Evolutionary conservation across 2,797 vertebrate genomes (phyloP).

Genomic region (Lithobates sylvaticus): DNA sequence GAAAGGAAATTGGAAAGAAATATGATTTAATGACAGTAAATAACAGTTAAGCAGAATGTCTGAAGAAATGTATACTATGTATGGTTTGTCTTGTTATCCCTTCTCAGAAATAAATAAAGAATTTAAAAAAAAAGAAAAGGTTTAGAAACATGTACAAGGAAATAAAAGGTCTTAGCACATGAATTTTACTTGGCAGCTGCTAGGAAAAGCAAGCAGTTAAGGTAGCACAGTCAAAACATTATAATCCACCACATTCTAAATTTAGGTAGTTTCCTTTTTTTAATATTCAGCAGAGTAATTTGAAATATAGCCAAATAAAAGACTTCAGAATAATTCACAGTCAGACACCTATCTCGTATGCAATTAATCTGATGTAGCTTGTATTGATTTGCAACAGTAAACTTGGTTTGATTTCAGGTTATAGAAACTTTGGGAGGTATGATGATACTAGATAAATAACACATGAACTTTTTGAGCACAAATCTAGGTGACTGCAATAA

Average conservation of each 20-base stretch:
- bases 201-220: slow-evolving; percentile 21
- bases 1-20: too few relatives aligned
- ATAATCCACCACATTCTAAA: neutral
- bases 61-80: too few relatives aligned
- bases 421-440: neutral
- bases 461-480: neutral
- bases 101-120: too few relatives aligned
- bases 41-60: too few relatives aligned
- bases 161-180: slow-evolving; percentile 39
- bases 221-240: slow-evolving; percentile 33
- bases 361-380: neutral
- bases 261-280: neutral
- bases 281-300: neutral
- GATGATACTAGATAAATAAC: neutral
- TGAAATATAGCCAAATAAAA: neutral
- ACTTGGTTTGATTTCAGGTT: neutral
- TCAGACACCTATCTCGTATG: neutral
- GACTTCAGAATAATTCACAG: neutral
- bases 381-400: neutral
- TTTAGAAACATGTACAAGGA: slow-evolving; percentile 7
- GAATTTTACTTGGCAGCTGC: slow-evolving; percentile 36
- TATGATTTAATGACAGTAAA: too few relatives aligned
- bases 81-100: too few relatives aligned
- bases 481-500: neutral
- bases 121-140: too few relatives aligned